Evolutionary conservation across 1,140 invertebrate genomes (phyloP), one percentile per base, ranked within the genome.

Genomic region (Reticulitermes speratus): DNA sequence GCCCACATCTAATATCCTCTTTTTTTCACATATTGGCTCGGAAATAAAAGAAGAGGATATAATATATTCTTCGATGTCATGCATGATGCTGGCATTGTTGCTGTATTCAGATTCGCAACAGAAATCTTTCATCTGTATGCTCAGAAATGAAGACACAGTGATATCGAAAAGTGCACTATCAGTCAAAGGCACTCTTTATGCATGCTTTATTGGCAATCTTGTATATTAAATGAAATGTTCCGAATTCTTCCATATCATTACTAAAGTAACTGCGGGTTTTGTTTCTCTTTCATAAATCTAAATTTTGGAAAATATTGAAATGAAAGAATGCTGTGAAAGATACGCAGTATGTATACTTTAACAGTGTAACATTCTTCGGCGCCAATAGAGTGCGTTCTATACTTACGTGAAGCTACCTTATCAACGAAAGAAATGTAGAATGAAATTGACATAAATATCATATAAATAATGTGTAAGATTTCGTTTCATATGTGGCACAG

Each of bases 61-160:
- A 30, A 75, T 75, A 75, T 75, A 30, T 75, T 75, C n/a, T 30
- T 75, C 65, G 65, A 75, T 75, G 65, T 25, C 65, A 75, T 75
- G n/a, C 65, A 25, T 75, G n/a, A 75, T 75, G n/a, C n/a, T 75
- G 19, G 14, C 65, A 30, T 25, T 75, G 7, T 75, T 75, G n/a
- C 65, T 75, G n/a, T 30, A 75, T n/a, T 75, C 65, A 75, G 14
- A 75, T 75, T 2, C n/a, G n/a, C 7, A 75, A 75, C n/a, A 30
- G 65, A 30, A 75, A 75, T 75, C 65, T 75, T 75, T 25, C 65
- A 25, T 75, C 25, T 75, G 65, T 30, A 75, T 75, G 65, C n/a
- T 75, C 25, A 14, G 25, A 75, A 75, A 75, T 30, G 65, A 30
- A 75, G 65, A 30, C 14, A 75, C n/a, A 30, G 65, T 75, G 65